Conservation (phyloP, 2,113 vertebrate genomes). For the Anhinga anhinga region DNA sequence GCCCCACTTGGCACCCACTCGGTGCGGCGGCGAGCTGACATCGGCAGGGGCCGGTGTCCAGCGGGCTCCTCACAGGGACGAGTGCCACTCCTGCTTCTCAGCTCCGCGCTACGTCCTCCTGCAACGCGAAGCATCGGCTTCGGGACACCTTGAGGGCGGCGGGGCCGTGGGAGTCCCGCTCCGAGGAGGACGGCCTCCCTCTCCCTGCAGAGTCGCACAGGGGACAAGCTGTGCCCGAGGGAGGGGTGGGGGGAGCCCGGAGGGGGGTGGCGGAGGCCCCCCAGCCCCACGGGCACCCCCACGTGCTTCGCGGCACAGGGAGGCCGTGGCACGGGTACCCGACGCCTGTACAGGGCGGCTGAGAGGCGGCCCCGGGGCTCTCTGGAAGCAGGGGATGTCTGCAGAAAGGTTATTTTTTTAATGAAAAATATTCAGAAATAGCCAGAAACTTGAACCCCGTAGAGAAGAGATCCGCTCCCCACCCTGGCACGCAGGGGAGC, state of each 20-base stretch:
- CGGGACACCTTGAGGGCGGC: background rate
- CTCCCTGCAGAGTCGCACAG: background rate
- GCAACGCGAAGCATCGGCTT: background rate
- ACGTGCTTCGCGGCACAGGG: background rate
- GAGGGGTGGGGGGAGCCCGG: too few relatives aligned
- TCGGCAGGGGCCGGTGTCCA: fast-evolving
- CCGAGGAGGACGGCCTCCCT: background rate
- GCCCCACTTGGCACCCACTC: background rate
- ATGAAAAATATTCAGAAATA: background rate
- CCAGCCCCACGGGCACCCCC: fast-evolving
- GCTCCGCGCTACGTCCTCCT: background rate
- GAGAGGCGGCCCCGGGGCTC: background rate
- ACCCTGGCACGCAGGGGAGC: fast-evolving
- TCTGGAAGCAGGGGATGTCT: background rate
- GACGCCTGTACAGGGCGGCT: fast-evolving
- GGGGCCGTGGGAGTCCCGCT: fast-evolving
- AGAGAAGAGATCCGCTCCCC: background rate
- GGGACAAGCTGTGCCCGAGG: background rate
- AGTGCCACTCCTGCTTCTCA: background rate
- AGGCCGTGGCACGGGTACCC: background rate
- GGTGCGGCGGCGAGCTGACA: fast-evolving
- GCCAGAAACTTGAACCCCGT: background rate
- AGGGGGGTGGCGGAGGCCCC: fast-evolving
- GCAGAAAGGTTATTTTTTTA: fast-evolving
- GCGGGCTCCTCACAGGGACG: background rate